Base-by-base conservation (phyloP, 1,140 invertebrate species). In the Helicoverpa armigera region DNA sequence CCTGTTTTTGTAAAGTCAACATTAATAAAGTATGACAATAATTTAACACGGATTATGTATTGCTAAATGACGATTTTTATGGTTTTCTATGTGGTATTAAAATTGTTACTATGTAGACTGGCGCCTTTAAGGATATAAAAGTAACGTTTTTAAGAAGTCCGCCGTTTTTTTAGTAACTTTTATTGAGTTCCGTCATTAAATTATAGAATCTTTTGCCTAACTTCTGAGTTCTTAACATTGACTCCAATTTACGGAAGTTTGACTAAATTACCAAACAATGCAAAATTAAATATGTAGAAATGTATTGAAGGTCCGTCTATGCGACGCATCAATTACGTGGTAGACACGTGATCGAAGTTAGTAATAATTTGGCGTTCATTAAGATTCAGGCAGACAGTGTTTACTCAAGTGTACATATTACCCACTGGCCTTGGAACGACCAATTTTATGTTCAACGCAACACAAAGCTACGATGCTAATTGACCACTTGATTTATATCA, bases 351-450 rank as follows among this genome's bases (percentile, higher is more conserved):
- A 43, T 29, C 14, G 70, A 4, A 74, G 72, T 58, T 67, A 54
- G 63, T 61, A 73, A 81, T 80, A 82, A 78, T 82, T 82, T 58
- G 69, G 67, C 23, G 73, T 77, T 79, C 61, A 79, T 79, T 67
- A 81, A 75, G 56, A 81, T 83, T 81, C 76, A 61, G 5, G 48
- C 80, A 81, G 54, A 75, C 75, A 76, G 5, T 81, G 79, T 85
- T 85, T 83, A 77, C 72, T 61, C 79, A 85, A 81, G 76, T 83
- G 81, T 83, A 77, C 51, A 65, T 79, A 51, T 35, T 53, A 75
- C 60, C 23, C 0, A 12, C 54, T 54, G 81, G 65, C 83, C 83
- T 85, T 85, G 83, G 56, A 79, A 79, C 51, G 48, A 77, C 56
- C 18, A 67, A 81, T 85, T 77, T 82, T 65, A 63, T 80, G 23